phyloP scores from a whole-genome alignment of 2,888 invertebrate species.

The Apeira syringaria region DNA sequence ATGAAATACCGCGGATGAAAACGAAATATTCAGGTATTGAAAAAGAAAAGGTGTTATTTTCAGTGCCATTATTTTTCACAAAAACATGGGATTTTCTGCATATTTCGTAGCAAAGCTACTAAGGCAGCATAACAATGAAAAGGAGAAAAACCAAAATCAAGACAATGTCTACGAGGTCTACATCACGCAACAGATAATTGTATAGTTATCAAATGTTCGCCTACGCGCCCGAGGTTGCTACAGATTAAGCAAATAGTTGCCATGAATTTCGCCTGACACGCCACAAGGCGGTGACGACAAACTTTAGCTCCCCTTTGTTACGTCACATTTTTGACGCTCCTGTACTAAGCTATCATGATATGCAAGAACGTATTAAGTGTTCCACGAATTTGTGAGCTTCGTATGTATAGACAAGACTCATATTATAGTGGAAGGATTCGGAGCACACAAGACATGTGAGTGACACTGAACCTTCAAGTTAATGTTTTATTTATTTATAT shows the following conservation, averaged over 20 bases:
- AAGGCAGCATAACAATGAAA: slow-evolving; percentile 46
- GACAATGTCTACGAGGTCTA: no score
- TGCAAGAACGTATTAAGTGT: slow-evolving; percentile 8
- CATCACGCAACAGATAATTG: neutral
- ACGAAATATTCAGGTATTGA: slow-evolving; percentile 7
- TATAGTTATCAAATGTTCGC: neutral
- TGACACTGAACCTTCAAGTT: no score
- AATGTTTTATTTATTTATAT: no score
- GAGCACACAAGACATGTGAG: no score
- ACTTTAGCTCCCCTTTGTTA: slow-evolving; percentile 26
- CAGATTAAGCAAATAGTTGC: neutral
- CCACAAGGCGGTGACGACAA: neutral
- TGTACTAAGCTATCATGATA: slow-evolving; percentile 45
- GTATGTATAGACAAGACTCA: no score
- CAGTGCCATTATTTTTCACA: slow-evolving; percentile 49
- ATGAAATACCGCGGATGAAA: neutral
- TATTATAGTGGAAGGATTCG: no score
- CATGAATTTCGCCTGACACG: neutral
- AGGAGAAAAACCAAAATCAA: slow-evolving; percentile 14
- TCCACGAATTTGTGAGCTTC: no score
- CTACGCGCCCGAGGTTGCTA: neutral
- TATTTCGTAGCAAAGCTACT: slow-evolving; percentile 60
- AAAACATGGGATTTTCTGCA: slow-evolving; percentile 77
- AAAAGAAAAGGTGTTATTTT: slow-evolving; percentile 30
- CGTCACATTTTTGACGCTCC: slow-evolving; percentile 49